A percentile compares a stretch with the other conserved stretches of the same genome.
Evolutionary conservation across 2,888 invertebrate genomes (phyloP).

Genomic region (Dicyrtoma fusca): DNA sequence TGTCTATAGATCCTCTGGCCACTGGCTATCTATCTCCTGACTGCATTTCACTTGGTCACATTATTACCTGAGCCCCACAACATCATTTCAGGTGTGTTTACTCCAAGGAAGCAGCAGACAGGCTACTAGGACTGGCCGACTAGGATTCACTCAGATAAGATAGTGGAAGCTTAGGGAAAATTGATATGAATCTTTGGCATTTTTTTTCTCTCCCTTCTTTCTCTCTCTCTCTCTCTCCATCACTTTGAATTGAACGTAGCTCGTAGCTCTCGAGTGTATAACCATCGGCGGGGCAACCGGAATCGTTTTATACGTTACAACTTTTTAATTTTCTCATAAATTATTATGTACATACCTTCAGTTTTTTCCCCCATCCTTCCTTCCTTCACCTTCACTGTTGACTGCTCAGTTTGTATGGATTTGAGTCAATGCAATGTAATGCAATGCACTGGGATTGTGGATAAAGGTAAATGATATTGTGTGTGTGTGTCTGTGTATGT

Average conservation of each 20-base stretch:
- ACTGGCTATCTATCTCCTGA: no score
- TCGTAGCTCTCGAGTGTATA: neutral
- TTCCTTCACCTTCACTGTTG: neutral
- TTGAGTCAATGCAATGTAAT: no score
- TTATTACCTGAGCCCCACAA: no score
- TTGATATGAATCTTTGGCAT: constrained; percentile 8
- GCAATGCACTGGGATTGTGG: neutral
- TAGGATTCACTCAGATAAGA: neutral
- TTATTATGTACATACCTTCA: constrained; percentile 1
- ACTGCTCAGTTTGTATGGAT: neutral
- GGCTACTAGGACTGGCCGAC: no score
- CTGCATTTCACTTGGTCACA: no score
- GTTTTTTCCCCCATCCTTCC: neutral
- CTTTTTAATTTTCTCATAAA: constrained; percentile 35
- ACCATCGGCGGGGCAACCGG: constrained; percentile 16
- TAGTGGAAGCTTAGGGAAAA: neutral
- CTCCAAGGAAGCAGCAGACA: neutral
- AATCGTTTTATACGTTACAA: constrained; percentile 21
- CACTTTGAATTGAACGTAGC: no score
- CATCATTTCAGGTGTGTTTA: neutral
- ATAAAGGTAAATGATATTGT: constrained; percentile 24
- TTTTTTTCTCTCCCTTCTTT: neutral
- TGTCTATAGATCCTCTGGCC: no score
- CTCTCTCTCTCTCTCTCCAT: neutral
- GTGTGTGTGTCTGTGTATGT: neutral